Base-by-base conservation (phyloP, 2,888 invertebrate species). In the Yponomeuta evonymella region DNA sequence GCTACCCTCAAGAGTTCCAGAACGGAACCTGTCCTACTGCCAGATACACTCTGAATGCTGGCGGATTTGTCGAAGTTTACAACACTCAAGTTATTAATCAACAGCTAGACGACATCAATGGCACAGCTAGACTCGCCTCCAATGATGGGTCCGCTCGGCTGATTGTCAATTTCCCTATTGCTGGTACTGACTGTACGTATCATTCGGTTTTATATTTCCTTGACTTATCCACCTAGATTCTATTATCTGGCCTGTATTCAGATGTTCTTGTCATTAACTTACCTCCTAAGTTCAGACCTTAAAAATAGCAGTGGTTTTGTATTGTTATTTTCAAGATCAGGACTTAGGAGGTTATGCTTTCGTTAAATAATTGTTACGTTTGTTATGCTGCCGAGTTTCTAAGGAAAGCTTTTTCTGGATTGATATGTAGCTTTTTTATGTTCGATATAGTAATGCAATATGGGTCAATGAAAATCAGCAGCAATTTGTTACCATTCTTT, bases 71-170 rank as follows among this genome's bases (percentile, higher is more conserved):
- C 12, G 72, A 73, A n/a, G 77, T 77, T 10, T 77, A 74, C 72
- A 77, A 76, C 68, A 74, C 76, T 48, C 72, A 73, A 67, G 76
- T 79, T 66, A 73, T 76, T 51, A 75, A 78, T 58, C 75, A 77
- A n/a, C 33, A 30, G 0, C 33, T 74, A 63, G 71, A 72, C 9
- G 67, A 70, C 1, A 74, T 74, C 15, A 71, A 70, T 23, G 93
- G 93, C 2, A 78, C 80, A 30, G 93, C 87, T 1, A 81, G 77
- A 71, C 74, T 84, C 33, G 79, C 83, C 29, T 83, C 83, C 29
- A 79, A 80, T 73, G 76, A 82, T 12, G 86, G 86, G 67, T 88
- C 88, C 68, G 85, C 90, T 8, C 93, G 92, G 79, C 79, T 90
- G 43, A 77, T 75, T 0, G 87, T 92, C 33, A 83, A 82, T 1